Evolutionary conservation across 2,888 invertebrate genomes (phyloP).

Genomic region (Ariolimax columbianus): DNA sequence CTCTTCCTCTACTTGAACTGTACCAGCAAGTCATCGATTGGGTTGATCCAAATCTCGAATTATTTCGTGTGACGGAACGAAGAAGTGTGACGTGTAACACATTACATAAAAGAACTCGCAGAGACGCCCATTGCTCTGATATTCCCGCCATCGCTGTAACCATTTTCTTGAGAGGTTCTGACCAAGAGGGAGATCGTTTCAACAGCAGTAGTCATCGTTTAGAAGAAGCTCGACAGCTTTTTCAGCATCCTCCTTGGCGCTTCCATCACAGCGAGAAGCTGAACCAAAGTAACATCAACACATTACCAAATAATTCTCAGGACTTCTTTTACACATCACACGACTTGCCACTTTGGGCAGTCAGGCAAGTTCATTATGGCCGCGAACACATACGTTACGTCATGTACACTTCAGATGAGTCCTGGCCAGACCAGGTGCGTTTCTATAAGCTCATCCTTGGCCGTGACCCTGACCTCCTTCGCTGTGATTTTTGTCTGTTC

Average conservation of each 20-base stretch:
- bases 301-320: slow-evolving; percentile 68
- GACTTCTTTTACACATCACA: slow-evolving; percentile 71
- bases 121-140: slow-evolving; percentile 16
- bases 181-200: slow-evolving; percentile 1
- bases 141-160: slow-evolving; percentile 65
- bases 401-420: slow-evolving; percentile 66
- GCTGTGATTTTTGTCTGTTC: slow-evolving; percentile 72
- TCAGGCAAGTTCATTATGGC: slow-evolving; percentile 73
- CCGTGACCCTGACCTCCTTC: slow-evolving; percentile 65
- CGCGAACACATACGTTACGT: slow-evolving; percentile 72
- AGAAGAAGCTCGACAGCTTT: slow-evolving; percentile 61
- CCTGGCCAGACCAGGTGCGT: slow-evolving; percentile 71
- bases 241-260: slow-evolving; percentile 69
- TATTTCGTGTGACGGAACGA: slow-evolving; percentile 60
- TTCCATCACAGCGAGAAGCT: slow-evolving; percentile 73
- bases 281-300: slow-evolving; percentile 62
- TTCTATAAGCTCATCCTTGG: slow-evolving; percentile 71
- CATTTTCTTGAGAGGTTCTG: slow-evolving; percentile 64
- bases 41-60: slow-evolving; percentile 65
- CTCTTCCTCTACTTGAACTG: slow-evolving; percentile 63
- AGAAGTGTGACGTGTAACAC: not conserved
- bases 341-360: slow-evolving; percentile 73
- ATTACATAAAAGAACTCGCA: slow-evolving; percentile 41
- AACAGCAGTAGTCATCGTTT: slow-evolving; percentile 64
- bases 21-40: slow-evolving; percentile 66